These are phyloP conservation scores for Pseudotriccus pelzelni DNA, from an alignment of 2,797 vertebrate genomes.

Conservation along the genomic window DNA sequence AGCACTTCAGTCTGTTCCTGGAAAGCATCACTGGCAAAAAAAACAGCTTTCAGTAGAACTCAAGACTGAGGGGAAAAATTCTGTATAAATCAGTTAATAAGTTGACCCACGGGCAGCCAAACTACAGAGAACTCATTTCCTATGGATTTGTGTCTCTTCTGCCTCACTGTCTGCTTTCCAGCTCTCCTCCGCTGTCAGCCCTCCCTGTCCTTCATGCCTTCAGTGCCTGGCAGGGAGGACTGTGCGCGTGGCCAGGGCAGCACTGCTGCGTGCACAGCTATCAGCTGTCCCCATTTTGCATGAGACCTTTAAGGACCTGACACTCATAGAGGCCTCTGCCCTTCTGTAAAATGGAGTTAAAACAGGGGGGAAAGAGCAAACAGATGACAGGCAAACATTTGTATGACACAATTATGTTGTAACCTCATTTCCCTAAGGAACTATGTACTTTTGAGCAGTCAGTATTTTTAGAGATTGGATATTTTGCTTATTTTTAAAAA, in stretches of 20 bases:
- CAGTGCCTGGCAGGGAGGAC: background rate
- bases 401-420: background rate
- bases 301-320: background rate
- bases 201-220: background rate
- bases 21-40: background rate
- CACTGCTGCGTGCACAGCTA: fast-evolving
- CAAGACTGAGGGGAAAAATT: background rate
- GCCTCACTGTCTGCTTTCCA: background rate
- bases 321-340: background rate
- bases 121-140: background rate
- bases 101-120: background rate
- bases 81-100: background rate
- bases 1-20: background rate
- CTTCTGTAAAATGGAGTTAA: background rate
- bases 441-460: background rate
- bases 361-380: constrained; percentile 22
- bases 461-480: background rate
- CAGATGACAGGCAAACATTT: background rate
- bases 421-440: background rate
- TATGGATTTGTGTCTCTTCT: background rate
- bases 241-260: fast-evolving
- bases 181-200: background rate
- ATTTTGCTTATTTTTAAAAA: background rate
- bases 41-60: background rate
- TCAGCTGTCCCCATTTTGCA: background rate